Evolutionary conservation across 2,888 invertebrate species (phyloP).

Genomic region (Physocephala rufipes): DNA sequence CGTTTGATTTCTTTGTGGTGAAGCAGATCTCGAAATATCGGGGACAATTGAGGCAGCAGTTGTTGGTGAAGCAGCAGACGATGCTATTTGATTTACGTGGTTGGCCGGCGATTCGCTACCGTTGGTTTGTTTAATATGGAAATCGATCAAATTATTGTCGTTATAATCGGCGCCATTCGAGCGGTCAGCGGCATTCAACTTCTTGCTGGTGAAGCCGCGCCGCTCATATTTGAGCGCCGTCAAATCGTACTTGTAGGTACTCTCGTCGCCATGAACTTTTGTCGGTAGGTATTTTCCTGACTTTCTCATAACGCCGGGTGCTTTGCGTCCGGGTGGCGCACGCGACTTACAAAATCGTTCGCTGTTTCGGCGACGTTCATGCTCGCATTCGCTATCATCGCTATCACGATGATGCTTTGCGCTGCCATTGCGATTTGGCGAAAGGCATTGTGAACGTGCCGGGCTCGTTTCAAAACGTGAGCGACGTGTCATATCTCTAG

Average conservation of each 20-base stretch:
- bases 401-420: constrained; percentile 60
- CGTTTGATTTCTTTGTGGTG: constrained; percentile 38
- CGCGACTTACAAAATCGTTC: constrained; percentile 74
- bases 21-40: constrained; percentile 24
- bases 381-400: constrained; percentile 70
- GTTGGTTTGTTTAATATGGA: constrained; percentile 50
- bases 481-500: constrained; percentile 55
- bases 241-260: constrained; percentile 64
- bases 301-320: constrained; percentile 61
- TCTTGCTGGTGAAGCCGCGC: constrained; percentile 64
- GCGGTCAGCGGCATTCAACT: constrained; percentile 51
- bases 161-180: constrained; percentile 58
- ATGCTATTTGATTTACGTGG: too few relatives aligned
- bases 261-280: constrained; percentile 60
- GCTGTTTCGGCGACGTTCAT: constrained; percentile 72
- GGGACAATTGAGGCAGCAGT: background rate
- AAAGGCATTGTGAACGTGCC: constrained; percentile 63
- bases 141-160: constrained; percentile 65
- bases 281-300: constrained; percentile 55
- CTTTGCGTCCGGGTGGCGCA: constrained; percentile 69
- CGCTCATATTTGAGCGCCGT: constrained; percentile 63
- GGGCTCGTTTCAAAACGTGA: constrained; percentile 64
- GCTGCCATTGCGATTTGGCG: constrained; percentile 55
- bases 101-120: background rate
- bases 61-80: background rate